Evolutionary conservation across 2,113 vertebrate species (phyloP).

Genomic region (Mesoclemmys tuberculata): DNA sequence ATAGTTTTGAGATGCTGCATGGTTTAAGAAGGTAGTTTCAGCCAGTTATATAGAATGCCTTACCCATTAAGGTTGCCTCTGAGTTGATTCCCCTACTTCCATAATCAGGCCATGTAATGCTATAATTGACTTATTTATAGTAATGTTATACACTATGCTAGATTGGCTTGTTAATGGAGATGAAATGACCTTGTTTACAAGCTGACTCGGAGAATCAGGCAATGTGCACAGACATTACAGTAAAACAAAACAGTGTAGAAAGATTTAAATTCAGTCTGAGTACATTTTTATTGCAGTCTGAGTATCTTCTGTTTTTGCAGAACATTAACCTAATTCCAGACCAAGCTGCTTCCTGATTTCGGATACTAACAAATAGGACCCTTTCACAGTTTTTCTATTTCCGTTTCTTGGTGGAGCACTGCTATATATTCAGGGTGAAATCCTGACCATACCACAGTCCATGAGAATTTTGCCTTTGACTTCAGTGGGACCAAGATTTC

Average conservation of each 20-base stretch:
- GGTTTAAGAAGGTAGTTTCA: neutral
- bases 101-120: neutral
- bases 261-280: neutral
- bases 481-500: neutral
- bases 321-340: neutral
- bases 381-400: neutral
- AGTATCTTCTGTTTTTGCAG: neutral
- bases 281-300: neutral
- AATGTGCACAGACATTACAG: neutral
- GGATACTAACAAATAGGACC: neutral
- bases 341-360: neutral
- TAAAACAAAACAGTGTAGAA: neutral
- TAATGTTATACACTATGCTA: neutral
- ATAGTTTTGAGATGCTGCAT: neutral
- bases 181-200: slow-evolving; percentile 11
- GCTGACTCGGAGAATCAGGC: neutral
- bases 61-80: neutral
- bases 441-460: rapidly evolving
- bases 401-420: neutral
- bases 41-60: neutral
- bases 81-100: neutral
- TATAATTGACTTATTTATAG: neutral
- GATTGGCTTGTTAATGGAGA: neutral
- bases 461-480: neutral
- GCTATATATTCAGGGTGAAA: neutral